A percentile compares a stretch with the other conserved stretches of the same genome.
Evolutionary conservation across 2,888 invertebrate genomes (phyloP).

Genomic region (Fragum fragum): DNA sequence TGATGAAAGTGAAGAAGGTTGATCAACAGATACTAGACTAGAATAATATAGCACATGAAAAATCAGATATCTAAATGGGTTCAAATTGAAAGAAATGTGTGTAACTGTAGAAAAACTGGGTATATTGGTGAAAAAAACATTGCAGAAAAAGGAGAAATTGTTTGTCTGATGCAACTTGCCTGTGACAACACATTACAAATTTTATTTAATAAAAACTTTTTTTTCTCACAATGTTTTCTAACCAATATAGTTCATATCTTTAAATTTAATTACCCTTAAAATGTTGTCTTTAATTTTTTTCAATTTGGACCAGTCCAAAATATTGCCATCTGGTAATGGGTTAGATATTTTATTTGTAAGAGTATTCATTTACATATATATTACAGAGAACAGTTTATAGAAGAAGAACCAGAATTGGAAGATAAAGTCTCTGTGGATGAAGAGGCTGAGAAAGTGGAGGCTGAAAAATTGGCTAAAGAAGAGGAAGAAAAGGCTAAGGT

Average conservation of each 20-base stretch:
- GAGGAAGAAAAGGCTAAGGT: conserved; percentile 54
- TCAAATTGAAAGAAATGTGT: too few relatives aligned
- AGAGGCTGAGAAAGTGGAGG: conserved; percentile 62
- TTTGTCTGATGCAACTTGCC: too few relatives aligned
- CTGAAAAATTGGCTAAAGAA: conserved; percentile 59
- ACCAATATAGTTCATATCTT: not conserved
- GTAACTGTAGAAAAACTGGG: too few relatives aligned
- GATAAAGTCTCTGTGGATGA: conserved; percentile 74
- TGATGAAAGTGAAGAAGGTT: too few relatives aligned
- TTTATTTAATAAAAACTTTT: not conserved
- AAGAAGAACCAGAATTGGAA: conserved; percentile 74
- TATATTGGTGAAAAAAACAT: too few relatives aligned
- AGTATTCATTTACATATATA: too few relatives aligned
- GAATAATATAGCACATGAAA: too few relatives aligned
- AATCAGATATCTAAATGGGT: too few relatives aligned
- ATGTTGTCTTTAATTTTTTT: not conserved
- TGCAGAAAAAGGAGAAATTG: too few relatives aligned
- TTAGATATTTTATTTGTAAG: not conserved
- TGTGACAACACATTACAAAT: not conserved
- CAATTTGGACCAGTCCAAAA: not conserved
- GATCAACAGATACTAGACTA: too few relatives aligned
- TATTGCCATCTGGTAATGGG: not conserved
- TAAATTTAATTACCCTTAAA: not conserved
- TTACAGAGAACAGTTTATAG: conserved; percentile 58
- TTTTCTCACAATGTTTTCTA: too few relatives aligned